A percentile compares a stretch with the other conserved stretches of the same genome.
Evolutionary conservation across 2,797 vertebrate species (phyloP).

Genomic region (Parotocinclus haroldoi): DNA sequence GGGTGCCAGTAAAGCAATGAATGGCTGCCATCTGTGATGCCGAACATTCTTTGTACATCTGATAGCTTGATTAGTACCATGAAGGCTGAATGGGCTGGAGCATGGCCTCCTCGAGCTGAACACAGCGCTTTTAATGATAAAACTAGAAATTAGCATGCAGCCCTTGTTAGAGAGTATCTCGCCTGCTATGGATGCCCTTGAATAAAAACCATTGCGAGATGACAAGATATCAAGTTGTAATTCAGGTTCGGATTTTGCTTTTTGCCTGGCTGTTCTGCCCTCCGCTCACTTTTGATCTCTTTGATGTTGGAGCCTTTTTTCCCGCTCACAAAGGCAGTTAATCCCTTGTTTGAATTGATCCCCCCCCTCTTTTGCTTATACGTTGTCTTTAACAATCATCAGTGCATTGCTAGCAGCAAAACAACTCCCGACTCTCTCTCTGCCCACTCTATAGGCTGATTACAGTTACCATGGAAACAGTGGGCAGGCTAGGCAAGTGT

Average conservation of each 20-base stretch:
- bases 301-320: conserved; percentile 1
- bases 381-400: conserved; percentile 52
- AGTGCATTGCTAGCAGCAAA: conserved; percentile 55
- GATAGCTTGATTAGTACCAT: conserved; percentile 17
- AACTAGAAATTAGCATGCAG: conserved; percentile 10
- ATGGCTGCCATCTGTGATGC: conserved; percentile 21
- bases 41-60: conserved; percentile 10
- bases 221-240: not conserved
- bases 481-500: conserved; percentile 49
- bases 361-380: conserved; percentile 30
- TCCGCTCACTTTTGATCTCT: not conserved
- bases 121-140: not conserved
- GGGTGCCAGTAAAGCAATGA: conserved; percentile 15
- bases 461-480: conserved; percentile 71
- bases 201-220: conserved; percentile 2
- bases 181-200: not conserved
- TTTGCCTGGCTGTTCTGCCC: not conserved
- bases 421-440: conserved; percentile 51
- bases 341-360: conserved; percentile 35
- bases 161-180: not conserved
- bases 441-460: conserved; percentile 53
- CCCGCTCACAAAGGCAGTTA: conserved; percentile 9
- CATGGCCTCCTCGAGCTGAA: not conserved
- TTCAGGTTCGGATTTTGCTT: conserved; percentile 1
- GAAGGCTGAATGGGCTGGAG: not conserved